phyloP scores from a whole-genome alignment of 2,888 invertebrate genomes.

The Barypeithes pellucidus region DNA sequence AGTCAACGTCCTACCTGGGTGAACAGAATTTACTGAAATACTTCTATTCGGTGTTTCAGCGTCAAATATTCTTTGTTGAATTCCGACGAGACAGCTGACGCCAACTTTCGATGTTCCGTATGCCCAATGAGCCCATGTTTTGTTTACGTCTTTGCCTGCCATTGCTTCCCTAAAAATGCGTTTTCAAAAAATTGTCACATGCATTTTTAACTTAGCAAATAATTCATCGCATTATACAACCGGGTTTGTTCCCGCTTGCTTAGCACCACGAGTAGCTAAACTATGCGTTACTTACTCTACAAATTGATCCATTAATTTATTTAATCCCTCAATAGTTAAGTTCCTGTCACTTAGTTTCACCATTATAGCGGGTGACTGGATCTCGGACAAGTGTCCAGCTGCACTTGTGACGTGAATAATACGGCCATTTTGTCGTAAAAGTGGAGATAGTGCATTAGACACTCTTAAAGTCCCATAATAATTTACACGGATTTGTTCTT shows the following conservation, averaged over 20 bases:
- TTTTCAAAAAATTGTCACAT: no score
- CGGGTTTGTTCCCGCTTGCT: no score
- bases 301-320: slow-evolving; percentile 78
- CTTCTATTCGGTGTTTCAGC: slow-evolving; percentile 72
- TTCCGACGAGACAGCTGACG: slow-evolving; percentile 77
- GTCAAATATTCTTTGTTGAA: slow-evolving; percentile 78
- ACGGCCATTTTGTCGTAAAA: slow-evolving; percentile 80
- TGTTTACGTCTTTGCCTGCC: slow-evolving; percentile 55
- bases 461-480: slow-evolving; percentile 78
- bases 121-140: slow-evolving; percentile 70
- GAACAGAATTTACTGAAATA: slow-evolving; percentile 80
- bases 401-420: slow-evolving; percentile 85
- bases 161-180: slow-evolving; percentile 53
- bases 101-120: slow-evolving; percentile 85
- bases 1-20: no score
- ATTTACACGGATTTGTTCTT: slow-evolving; percentile 79
- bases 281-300: slow-evolving; percentile 77
- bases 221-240: no score
- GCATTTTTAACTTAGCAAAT: neutral
- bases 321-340: slow-evolving; percentile 76
- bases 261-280: no score
- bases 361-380: slow-evolving; percentile 75
- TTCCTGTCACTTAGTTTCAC: slow-evolving; percentile 73
- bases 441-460: slow-evolving; percentile 80
- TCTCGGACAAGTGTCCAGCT: slow-evolving; percentile 76